These are phyloP conservation scores for Bergia puertoricense DNA, from an alignment of 92 coral and sea anemone species.

Conservation along the genomic window DNA sequence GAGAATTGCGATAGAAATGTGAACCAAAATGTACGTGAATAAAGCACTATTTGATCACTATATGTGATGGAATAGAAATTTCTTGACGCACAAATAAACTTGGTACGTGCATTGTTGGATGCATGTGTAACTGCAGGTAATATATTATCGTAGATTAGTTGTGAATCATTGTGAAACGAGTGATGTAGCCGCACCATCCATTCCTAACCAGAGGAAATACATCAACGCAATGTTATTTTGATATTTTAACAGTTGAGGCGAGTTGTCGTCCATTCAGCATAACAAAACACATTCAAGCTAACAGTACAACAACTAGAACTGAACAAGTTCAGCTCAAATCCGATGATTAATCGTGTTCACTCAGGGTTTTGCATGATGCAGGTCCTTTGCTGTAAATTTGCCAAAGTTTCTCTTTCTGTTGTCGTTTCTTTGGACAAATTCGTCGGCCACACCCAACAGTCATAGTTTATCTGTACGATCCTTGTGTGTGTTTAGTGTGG, in stretches of 20 bases:
- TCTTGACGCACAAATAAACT: too few relatives aligned
- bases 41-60: too few relatives aligned
- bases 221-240: too few relatives aligned
- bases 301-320: slow-evolving; percentile 10
- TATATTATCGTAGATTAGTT: too few relatives aligned
- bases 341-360: not conserved
- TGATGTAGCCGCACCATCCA: too few relatives aligned
- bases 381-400: slow-evolving; percentile 12
- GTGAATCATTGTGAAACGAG: too few relatives aligned
- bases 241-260: not conserved
- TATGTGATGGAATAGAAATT: too few relatives aligned
- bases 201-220: too few relatives aligned
- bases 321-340: not conserved
- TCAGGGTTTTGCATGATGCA: not conserved
- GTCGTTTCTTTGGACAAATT: not conserved
- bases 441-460: not conserved
- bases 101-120: too few relatives aligned
- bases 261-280: slow-evolving; percentile 15
- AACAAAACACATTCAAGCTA: slow-evolving; percentile 25
- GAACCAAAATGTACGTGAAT: too few relatives aligned
- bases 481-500: slow-evolving; percentile 62
- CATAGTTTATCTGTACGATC: slow-evolving; percentile 47
- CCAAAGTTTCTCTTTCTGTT: not conserved
- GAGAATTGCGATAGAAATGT: too few relatives aligned
- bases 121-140: too few relatives aligned